A percentile compares a stretch with the other conserved stretches of the same genome.
Evolutionary conservation across 2,797 vertebrate genomes (phyloP).

Genomic region (Uromys caudimaculatus): DNA sequence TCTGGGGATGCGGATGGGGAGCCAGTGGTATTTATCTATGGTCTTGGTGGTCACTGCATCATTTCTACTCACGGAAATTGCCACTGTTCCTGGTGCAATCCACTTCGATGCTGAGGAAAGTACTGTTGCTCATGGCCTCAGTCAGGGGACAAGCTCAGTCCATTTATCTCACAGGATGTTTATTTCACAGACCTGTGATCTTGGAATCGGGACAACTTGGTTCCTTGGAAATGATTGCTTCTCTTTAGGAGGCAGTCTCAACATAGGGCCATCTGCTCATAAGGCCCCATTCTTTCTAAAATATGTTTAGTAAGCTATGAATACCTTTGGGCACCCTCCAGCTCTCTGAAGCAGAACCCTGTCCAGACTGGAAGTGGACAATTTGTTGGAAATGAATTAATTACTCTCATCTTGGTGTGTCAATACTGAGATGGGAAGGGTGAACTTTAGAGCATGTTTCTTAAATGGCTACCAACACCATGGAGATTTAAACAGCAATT

Average conservation of each 20-base stretch:
- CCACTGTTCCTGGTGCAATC: neutral
- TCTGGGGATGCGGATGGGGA: neutral
- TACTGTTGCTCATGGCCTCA: neutral
- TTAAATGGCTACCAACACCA: neutral
- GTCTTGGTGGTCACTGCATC: neutral
- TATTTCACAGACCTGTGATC: neutral
- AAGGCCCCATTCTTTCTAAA: neutral
- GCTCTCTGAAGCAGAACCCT: neutral
- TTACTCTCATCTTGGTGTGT: neutral
- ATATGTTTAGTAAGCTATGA: neutral
- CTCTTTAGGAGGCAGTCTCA: neutral
- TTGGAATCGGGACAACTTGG: neutral
- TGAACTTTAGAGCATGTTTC: neutral
- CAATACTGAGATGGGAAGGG: too few species aligned
- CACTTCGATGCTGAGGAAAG: neutral
- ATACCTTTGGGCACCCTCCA: too few species aligned
- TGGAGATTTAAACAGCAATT: neutral
- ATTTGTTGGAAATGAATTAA: neutral
- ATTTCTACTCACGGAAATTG: neutral
- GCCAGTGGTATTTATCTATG: neutral
- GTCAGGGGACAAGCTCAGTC: neutral
- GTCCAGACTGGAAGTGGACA: neutral
- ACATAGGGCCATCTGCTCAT: neutral
- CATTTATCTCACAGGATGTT: neutral
- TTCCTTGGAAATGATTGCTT: neutral